Base-by-base conservation (phyloP, 2,888 invertebrate species). In the Synanthedon myopaeformis region DNA sequence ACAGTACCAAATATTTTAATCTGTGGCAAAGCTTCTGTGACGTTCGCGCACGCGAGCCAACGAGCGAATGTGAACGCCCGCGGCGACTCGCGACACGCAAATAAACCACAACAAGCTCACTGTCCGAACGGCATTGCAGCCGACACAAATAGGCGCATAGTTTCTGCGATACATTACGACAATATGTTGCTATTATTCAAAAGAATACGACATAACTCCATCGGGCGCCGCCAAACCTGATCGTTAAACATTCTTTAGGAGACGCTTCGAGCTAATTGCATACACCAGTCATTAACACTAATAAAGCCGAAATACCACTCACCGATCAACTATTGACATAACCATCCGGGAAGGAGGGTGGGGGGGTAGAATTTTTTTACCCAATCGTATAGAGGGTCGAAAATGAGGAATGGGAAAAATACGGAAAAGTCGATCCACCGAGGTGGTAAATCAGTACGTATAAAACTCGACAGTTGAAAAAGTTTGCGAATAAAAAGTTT, bases 51-150 rank as follows among this genome's bases (percentile, higher is more conserved):
- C 42, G 54, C 45, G 62, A 64, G 66, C 62, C 63, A 61, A 57
- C 57, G 57, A 55, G 55, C 55, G 57, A 65, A 76, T 75, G 85
- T 85, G 83, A 86, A 84, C 72, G 85, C 65, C 83, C 85, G 74
- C 72, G 59, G 66, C 68, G 80, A 74, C 81, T 69, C 81, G 83
- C 82, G 81, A 69, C 64, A 74, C 78, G 79, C 78, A 83, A 85
- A 86, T 83, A 83, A 79, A 81, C 76, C 62, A 67, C 63, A 59
- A 62, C 65, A 57, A 58, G 59, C 53, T 56, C 58, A 54, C 59
- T 56, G 56, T 56, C 58, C 59, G 53, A 59, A 41, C 52, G 55
- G 45, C n/a, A 45, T 45, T 45, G 13, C 45, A 45, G 45, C 14
- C 61, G 70, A 69, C 74, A 70, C 72, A 78, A 80, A 80, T 79